Evolutionary conservation across 1,140 invertebrate genomes (phyloP).

Genomic region (Chironomus striatipennis): DNA sequence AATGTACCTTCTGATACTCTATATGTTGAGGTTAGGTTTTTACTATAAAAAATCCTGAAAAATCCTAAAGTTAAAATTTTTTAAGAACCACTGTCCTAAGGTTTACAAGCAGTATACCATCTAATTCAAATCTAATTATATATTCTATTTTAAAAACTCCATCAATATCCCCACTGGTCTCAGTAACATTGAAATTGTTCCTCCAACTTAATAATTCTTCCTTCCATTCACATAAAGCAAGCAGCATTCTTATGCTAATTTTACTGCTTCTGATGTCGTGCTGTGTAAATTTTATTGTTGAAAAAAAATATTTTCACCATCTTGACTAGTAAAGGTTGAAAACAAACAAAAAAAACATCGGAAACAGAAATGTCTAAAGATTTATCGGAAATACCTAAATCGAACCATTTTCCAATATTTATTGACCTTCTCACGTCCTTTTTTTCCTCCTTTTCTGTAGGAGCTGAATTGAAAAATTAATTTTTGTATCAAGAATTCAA

Average conservation of each 20-base stretch:
- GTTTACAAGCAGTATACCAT: too few species aligned
- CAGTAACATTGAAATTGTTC: neutral
- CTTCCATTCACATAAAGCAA: neutral
- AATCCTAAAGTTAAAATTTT: too few species aligned
- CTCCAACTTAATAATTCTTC: neutral
- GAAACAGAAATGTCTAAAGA: neutral
- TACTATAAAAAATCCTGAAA: too few species aligned
- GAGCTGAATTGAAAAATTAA: neutral
- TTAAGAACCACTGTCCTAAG: too few species aligned
- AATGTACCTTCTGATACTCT: too few species aligned
- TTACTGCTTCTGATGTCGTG: neutral
- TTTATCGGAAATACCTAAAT: neutral
- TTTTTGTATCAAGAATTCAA: constrained; percentile 4
- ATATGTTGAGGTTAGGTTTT: too few species aligned
- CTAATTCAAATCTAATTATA: too few species aligned
- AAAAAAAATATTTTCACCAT: neutral
- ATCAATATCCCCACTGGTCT: too few species aligned
- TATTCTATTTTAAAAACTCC: too few species aligned
- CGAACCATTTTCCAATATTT: too few species aligned
- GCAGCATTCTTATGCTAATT: constrained; percentile 17
- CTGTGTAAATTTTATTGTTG: neutral
- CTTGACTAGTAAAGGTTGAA: neutral
- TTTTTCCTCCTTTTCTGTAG: too few species aligned
- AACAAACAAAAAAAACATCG: neutral
- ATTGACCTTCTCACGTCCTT: neutral